Conservation (phyloP, 2,113 vertebrate genomes). For the Hoplias malabaricus region DNA sequence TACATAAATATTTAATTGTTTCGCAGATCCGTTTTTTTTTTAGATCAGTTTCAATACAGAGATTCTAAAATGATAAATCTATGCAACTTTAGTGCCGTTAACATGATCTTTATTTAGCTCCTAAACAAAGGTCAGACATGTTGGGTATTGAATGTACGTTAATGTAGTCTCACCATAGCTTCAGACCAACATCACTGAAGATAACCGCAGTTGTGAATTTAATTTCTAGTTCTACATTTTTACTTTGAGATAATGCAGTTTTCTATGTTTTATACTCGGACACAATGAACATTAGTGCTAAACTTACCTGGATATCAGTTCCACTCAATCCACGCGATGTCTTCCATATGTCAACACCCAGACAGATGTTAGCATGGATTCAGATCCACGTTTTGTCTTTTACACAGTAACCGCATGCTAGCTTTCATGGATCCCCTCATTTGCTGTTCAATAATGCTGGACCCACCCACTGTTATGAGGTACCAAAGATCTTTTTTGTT, state of each 20-base stretch:
- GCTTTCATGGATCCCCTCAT: not conserved
- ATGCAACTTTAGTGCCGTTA: slow-evolving; percentile 68
- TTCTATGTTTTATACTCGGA: not conserved
- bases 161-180: not conserved
- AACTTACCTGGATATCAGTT: not conserved
- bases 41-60: slow-evolving; percentile 54
- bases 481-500: slow-evolving; percentile 47
- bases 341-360: not conserved
- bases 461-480: slow-evolving; percentile 31
- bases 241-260: not conserved
- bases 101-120: slow-evolving; percentile 26
- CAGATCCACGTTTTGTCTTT: not conserved
- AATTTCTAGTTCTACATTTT: not conserved
- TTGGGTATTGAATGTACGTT: slow-evolving; percentile 32
- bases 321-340: slow-evolving; percentile 4
- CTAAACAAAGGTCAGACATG: not conserved
- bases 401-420: not conserved
- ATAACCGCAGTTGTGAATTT: not conserved
- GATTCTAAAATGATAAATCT: slow-evolving; percentile 62
- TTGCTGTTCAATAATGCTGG: slow-evolving; percentile 10
- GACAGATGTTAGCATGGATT: not conserved
- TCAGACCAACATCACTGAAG: not conserved
- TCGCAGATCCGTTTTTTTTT: slow-evolving; percentile 36
- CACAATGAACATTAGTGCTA: not conserved
- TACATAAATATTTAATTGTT: not conserved